A percentile compares a stretch with the other conserved stretches of the same genome.
phyloP scores from a whole-genome alignment of 2,888 invertebrate genomes.

The Ophioninae sp. region DNA sequence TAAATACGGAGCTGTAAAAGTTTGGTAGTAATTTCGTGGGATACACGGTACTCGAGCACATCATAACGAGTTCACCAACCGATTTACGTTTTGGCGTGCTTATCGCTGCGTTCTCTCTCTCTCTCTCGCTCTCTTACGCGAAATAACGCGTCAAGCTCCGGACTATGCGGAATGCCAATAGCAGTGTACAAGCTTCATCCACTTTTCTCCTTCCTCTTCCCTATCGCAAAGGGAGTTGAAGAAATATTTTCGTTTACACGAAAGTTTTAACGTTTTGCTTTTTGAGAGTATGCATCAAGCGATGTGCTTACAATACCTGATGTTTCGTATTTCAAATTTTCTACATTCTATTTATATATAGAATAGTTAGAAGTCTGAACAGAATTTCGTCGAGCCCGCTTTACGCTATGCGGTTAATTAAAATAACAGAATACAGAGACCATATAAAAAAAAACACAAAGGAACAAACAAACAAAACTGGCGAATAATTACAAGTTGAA shows the following conservation, averaged over 20 bases:
- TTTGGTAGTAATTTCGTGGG: constrained; percentile 21
- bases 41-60: constrained; percentile 44
- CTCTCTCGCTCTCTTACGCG: constrained; percentile 33
- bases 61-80: constrained; percentile 48
- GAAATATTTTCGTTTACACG: constrained; percentile 37
- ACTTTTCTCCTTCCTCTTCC: constrained; percentile 37
- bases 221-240: constrained; percentile 30
- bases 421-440: not conserved
- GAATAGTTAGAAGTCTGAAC: not conserved
- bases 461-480: not conserved
- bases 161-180: constrained; percentile 56
- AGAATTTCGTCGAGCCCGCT: not conserved
- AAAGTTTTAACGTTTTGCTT: constrained; percentile 43
- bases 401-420: not conserved
- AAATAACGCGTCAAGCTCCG: constrained; percentile 58
- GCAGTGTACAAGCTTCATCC: constrained; percentile 55
- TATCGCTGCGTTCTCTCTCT: constrained; percentile 40
- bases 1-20: constrained; percentile 37
- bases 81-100: constrained; percentile 47
- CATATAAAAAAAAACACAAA: not conserved
- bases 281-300: constrained; percentile 3
- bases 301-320: constrained; percentile 8
- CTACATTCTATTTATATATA: not conserved
- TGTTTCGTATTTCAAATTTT: constrained; percentile 38
- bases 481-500: not conserved